Conservation (phyloP, 1,140 invertebrate species). For the Drosophila biarmipes region DNA sequence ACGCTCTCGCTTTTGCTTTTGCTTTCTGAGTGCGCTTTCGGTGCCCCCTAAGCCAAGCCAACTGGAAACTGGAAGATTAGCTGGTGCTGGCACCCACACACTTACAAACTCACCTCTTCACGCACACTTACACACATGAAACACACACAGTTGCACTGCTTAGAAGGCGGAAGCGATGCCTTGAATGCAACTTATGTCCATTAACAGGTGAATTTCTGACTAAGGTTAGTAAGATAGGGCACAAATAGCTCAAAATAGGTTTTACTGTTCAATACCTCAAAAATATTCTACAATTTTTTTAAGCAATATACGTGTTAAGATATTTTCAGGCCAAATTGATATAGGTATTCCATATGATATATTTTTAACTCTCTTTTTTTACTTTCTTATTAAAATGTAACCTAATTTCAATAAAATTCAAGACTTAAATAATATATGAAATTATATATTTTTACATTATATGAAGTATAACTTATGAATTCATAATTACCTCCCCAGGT, state of each 20-base stretch:
- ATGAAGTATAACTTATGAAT: too few species aligned
- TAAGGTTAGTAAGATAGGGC: neutral
- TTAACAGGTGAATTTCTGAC: constrained; percentile 2
- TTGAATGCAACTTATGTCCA: constrained; percentile 4
- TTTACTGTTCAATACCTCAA: neutral
- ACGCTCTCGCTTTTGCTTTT: constrained; percentile 28
- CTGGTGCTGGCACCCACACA: constrained; percentile 37
- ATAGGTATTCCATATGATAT: too few species aligned
- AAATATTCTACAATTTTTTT: too few species aligned
- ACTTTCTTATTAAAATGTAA: too few species aligned
- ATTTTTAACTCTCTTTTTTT: too few species aligned
- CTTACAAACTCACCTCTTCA: constrained; percentile 15
- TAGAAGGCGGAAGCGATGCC: constrained; percentile 23
- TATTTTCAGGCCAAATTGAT: too few species aligned
- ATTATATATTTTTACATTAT: too few species aligned
- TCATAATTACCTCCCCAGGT: too few species aligned
- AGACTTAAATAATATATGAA: too few species aligned
- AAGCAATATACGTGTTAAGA: too few species aligned
- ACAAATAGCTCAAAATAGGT: neutral
- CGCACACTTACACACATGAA: neutral
- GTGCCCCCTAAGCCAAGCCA: constrained; percentile 76
- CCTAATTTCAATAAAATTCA: too few species aligned
- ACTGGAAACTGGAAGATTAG: constrained; percentile 75
- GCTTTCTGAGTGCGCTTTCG: constrained; percentile 29
- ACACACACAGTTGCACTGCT: neutral